Evolutionary conservation across 1,140 invertebrate genomes (phyloP), one percentile per base, ranked within the genome.

Genomic region (Drosophila malerkotliana): DNA sequence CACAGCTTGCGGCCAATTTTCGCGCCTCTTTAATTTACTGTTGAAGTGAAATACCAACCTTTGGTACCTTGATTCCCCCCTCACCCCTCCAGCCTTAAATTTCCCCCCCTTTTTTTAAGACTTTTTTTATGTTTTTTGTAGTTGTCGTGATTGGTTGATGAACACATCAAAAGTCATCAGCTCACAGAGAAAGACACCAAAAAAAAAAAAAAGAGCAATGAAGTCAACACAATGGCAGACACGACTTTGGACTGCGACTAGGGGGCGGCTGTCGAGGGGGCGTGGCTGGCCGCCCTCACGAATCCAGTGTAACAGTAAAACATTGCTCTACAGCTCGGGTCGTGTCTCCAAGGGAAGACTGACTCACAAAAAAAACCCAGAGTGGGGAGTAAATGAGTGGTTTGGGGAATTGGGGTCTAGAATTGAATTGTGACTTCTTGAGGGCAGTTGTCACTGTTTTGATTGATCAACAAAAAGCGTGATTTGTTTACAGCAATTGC

Each of bases 111-210:
- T 44, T 9, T 34, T 54, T 18, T 44, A 30, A 24, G 24, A 21
- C 3, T 26, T 39, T n/a, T 18, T 37, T 48, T 52, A 32, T 51
- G 32, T 48, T 26, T 39, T 10, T 18, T 37, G 63, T 56, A 32
- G 48, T 51, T 72, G 72, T 60, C 81, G 80, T 66, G 54, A 72
- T 52, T 68, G 55, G 53, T 76, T 88, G 82, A 87, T 87, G 85
- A 88, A 87, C 82, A 64, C 82, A 87, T 87, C 82, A 87, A 87
- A 76, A 87, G 83, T 88, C 83, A 82, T 87, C 82, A 77, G 55
- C 54, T 44, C 14, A 73, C 32, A 34, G 18, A 15, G 52, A 37
- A 18, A 48, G 18, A 45, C 44, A 41, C 6, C 21, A 9, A 10
- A 24, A 72, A 72, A 75, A 56, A 56, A 55, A 69, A 68, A 48